Conservation (phyloP, 2,113 vertebrate species). For the Scartelaos histophorus region DNA sequence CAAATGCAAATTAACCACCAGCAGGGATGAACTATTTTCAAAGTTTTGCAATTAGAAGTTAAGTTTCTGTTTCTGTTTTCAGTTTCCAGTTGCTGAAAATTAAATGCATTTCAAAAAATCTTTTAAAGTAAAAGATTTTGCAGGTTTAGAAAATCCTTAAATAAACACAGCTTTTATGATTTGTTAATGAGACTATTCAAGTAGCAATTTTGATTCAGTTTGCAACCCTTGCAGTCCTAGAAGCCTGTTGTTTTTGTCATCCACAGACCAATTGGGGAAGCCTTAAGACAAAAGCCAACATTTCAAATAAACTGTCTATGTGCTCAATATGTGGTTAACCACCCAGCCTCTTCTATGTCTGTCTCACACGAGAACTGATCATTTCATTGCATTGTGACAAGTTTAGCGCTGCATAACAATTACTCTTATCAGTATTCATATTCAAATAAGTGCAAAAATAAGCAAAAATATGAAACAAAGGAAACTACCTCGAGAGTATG, state of each 20-base stretch:
- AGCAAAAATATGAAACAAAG: constrained; percentile 33
- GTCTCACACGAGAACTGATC: constrained; percentile 29
- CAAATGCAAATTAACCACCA: neutral
- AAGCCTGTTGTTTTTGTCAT: neutral
- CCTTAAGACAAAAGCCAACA: neutral
- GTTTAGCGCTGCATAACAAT: constrained; percentile 12
- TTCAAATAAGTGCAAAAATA: constrained; percentile 32
- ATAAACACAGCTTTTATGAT: neutral
- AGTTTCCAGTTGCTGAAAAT: no score
- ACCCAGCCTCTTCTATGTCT: constrained; percentile 51
- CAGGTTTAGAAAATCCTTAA: neutral
- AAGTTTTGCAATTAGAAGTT: no score
- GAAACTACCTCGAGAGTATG: constrained; percentile 45
- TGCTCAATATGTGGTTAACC: constrained; percentile 73
- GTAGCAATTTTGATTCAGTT: neutral
- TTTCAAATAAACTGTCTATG: constrained; percentile 23
- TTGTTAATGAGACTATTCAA: neutral
- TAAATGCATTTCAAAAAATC: neutral
- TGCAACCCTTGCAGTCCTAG: neutral
- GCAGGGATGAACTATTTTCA: neutral
- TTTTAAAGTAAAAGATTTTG: neutral
- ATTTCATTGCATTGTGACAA: constrained; percentile 29
- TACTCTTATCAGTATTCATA: neutral
- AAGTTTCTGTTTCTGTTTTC: no score
- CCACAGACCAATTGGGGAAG: neutral